phyloP scores from a whole-genome alignment of 2,888 invertebrate species.

The Eupsilia transversa region DNA sequence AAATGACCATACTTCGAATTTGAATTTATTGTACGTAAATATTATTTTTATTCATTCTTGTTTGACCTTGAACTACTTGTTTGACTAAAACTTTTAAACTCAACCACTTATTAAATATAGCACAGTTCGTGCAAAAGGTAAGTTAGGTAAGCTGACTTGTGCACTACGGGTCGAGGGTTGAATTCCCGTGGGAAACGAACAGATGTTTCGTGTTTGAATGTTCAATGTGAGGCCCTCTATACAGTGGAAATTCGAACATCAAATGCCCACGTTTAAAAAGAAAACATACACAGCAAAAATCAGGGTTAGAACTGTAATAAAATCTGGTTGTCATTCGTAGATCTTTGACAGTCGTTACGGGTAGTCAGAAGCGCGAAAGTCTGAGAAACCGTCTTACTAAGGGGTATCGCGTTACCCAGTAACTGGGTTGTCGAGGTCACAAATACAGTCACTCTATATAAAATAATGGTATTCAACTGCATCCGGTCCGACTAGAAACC shows the following conservation, averaged over 20 bases:
- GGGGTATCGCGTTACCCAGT: neutral
- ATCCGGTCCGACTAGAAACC: neutral
- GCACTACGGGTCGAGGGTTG: too few relatives aligned
- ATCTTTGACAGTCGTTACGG: neutral
- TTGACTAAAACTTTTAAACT: neutral
- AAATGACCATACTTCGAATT: slow-evolving; percentile 9
- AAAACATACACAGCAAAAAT: neutral
- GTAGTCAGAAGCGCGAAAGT: neutral
- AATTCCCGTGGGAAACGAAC: too few relatives aligned
- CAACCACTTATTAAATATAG: neutral
- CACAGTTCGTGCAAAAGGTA: neutral
- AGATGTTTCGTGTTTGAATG: neutral
- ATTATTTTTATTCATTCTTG: neutral
- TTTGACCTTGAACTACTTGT: too few relatives aligned
- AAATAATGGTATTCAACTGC: neutral
- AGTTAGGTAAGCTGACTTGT: too few relatives aligned
- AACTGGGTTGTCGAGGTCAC: neutral
- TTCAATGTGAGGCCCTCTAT: neutral
- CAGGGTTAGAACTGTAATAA: neutral
- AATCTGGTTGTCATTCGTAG: neutral
- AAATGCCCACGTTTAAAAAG: neutral
- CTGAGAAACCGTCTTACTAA: neutral
- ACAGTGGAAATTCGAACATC: neutral
- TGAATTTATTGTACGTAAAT: neutral
- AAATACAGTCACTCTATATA: neutral